These are phyloP conservation scores for Latrodectus elegans DNA, from an alignment of 2,888 invertebrate genomes.

Conservation along the genomic window DNA sequence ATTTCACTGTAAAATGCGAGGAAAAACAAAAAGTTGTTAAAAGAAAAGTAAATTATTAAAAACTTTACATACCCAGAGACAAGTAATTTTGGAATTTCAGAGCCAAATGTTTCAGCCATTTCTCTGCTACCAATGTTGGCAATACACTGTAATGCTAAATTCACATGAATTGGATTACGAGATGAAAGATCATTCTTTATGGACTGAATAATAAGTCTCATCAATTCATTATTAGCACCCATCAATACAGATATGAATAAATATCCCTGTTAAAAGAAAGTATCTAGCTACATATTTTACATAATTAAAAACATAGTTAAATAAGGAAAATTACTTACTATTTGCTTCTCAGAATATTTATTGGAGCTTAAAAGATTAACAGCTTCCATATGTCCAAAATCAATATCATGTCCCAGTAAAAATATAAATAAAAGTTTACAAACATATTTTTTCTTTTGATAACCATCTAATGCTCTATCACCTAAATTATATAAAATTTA, in stretches of 20 bases:
- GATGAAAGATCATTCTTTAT: constrained; percentile 98
- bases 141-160: constrained; percentile 98
- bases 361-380: constrained; percentile 99
- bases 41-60: not conserved
- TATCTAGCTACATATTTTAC: not conserved
- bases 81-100: constrained; percentile 97
- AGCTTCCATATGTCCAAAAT: constrained; percentile 99
- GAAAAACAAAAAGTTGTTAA: not conserved
- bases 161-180: constrained; percentile 97
- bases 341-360: constrained; percentile 99
- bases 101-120: constrained; percentile 99
- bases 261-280: constrained; percentile 84
- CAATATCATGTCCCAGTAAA: constrained; percentile 99
- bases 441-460: constrained; percentile 99
- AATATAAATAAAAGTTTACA: constrained; percentile 99
- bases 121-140: constrained; percentile 99
- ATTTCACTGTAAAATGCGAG: too few relatives aligned
- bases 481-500: constrained; percentile 75
- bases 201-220: constrained; percentile 98
- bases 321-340: constrained; percentile 77
- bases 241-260: constrained; percentile 99
- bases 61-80: constrained; percentile 87
- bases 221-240: constrained; percentile 98
- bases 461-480: constrained; percentile 99
- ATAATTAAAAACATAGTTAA: constrained; percentile 17